These are phyloP conservation scores for Corythaeola cristata DNA, from an alignment of 2,113 vertebrate genomes.

Conservation along the genomic window DNA sequence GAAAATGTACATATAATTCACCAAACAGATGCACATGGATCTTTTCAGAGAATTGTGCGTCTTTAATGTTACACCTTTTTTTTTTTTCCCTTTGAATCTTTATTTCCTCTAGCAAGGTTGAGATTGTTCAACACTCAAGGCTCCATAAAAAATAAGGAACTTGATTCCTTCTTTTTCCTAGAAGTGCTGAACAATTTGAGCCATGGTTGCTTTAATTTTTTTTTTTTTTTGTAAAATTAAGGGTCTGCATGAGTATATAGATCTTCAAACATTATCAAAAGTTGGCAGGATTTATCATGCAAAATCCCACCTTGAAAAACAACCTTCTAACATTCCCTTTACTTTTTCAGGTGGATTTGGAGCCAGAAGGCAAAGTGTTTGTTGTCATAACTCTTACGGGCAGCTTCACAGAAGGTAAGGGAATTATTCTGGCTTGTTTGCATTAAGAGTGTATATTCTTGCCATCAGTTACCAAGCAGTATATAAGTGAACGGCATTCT, in stretches of 20 bases:
- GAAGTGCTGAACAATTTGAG: neutral
- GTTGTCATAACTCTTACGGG: constrained; percentile 88
- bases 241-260: neutral
- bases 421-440: constrained; percentile 10
- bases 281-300: neutral
- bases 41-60: neutral
- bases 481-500: neutral
- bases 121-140: neutral
- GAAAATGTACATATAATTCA: neutral
- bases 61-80: neutral
- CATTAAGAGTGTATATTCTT: neutral
- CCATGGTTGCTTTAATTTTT: neutral
- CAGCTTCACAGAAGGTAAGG: constrained; percentile 92
- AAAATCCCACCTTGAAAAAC: neutral
- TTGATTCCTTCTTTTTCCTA: neutral
- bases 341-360: constrained; percentile 89
- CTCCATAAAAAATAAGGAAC: neutral
- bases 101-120: neutral
- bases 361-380: constrained; percentile 95
- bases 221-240: neutral
- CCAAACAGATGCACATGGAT: neutral
- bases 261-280: neutral
- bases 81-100: neutral
- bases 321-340: neutral
- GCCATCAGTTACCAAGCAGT: neutral